Base-by-base conservation (phyloP, 2,113 vertebrate genomes). In the Tyrannus savana region DNA sequence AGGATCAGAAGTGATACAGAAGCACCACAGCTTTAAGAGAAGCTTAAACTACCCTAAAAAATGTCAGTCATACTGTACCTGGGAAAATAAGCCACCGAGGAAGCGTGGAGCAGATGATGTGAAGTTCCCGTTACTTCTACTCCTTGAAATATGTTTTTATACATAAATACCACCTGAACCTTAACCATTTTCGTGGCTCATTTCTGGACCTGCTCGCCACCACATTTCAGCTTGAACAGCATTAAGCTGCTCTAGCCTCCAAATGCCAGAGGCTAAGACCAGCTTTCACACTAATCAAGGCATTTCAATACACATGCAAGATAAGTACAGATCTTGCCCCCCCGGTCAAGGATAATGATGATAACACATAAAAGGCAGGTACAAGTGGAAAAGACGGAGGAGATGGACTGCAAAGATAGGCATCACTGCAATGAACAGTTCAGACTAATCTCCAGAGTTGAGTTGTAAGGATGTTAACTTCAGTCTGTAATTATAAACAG, bases 51-150 rank as follows among this genome's bases (percentile, higher is more conserved):
- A 80, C 28, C 21, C 35, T 71, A 59, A 86, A 80, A 94, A 90
- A 30, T 8, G 16, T 31, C 50, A 73, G 27, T 64, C 31, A 68
- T 74, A 55, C 4, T 50, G 42, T 60, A 60, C 31, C 59, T 1
- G 3, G 37, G 12, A 89, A 86, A 95, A 86, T 9, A 92, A 90
- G 28, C 30, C 31, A 56, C 37, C 50, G 49, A 76, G 33, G 33
- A 63, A 85, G 50, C 0, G 0, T 21, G 2, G 0, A 89, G n/a
- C 12, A 9, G 62, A 69, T 4, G 4, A 81, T 37, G 12, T 33
- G 2, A 69, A 85, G 33, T 46, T 15, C 31, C 50, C 7, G 9
- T 73, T 62, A 58, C 9, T 35, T 85, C 67, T 73, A 50, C 37
- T 67, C 59, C 31, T 63, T 37, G 24, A 91, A 83, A 56, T 50